These are phyloP conservation scores for Cyphomyrus discorhynchus DNA, from an alignment of 2,113 vertebrate genomes.

Conservation along the genomic window DNA sequence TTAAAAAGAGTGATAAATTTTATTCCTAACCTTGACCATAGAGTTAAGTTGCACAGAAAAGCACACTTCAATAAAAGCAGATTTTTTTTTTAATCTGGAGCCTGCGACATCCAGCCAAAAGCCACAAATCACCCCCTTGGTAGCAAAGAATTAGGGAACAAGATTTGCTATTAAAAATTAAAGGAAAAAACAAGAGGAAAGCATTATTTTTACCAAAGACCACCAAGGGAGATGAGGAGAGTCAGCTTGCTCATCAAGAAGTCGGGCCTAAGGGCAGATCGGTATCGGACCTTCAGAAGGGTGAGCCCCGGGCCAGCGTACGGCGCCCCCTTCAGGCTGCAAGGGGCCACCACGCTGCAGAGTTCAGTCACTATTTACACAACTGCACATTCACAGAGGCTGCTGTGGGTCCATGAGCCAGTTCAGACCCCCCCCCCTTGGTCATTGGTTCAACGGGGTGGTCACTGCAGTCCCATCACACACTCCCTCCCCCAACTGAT, in stretches of 20 bases:
- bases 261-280: conserved; percentile 59
- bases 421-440: background rate
- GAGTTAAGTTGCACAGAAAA: conserved; percentile 33
- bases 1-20: conserved; percentile 29
- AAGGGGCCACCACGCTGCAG: background rate
- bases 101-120: conserved; percentile 69
- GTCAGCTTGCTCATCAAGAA: conserved; percentile 46
- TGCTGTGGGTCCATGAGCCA: background rate
- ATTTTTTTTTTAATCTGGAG: conserved; percentile 67
- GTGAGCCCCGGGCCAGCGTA: conserved; percentile 41
- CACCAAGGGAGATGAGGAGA: conserved; percentile 62
- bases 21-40: conserved; percentile 32
- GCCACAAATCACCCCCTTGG: conserved; percentile 72
- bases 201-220: conserved; percentile 67
- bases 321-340: conserved; percentile 26
- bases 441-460: background rate
- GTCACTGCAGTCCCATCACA: background rate
- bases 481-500: background rate
- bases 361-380: background rate
- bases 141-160: conserved; percentile 73
- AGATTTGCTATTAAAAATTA: conserved; percentile 66
- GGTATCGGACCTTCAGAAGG: conserved; percentile 14
- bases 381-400: background rate
- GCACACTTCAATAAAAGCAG: conserved; percentile 59
- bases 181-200: conserved; percentile 59